Percentiles rank a stretch among this genome's conserved stretches.
Evolutionary conservation across 2,888 invertebrate species (phyloP).

Genomic region (Acrobasis repandana): DNA sequence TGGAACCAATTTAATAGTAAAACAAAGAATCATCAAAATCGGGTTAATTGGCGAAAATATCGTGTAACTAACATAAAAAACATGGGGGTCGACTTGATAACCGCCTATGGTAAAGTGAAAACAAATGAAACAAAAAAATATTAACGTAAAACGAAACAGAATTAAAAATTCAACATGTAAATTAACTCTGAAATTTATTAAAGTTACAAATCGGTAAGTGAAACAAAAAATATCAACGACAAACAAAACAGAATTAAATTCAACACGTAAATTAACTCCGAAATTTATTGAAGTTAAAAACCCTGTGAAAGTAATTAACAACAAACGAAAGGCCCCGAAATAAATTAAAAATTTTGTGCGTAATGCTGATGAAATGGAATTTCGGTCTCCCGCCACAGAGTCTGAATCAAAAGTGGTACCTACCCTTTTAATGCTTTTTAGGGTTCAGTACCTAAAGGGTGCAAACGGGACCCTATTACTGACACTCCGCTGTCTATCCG

Average conservation of each 20-base stretch:
- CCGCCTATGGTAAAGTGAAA: too few relatives aligned
- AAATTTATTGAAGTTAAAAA: neutral
- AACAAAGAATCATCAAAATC: too few relatives aligned
- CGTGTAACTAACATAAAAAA: too few relatives aligned
- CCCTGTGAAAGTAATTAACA: conserved; percentile 6
- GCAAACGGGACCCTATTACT: too few relatives aligned
- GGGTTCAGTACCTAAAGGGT: too few relatives aligned
- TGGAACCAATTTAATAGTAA: too few relatives aligned
- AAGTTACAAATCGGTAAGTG: neutral
- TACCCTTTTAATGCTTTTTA: too few relatives aligned
- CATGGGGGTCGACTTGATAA: too few relatives aligned
- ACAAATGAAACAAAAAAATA: neutral
- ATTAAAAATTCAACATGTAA: neutral
- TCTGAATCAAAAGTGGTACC: neutral
- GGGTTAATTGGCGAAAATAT: too few relatives aligned
- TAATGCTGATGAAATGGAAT: neutral
- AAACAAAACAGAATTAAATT: neutral
- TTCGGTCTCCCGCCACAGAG: neutral
- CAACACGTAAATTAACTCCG: conserved; percentile 3
- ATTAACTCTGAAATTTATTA: conserved; percentile 1
- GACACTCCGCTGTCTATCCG: too few relatives aligned
- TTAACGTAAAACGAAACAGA: neutral
- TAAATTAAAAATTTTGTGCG: neutral
- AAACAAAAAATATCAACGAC: neutral
- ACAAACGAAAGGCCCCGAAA: neutral